Evolutionary conservation across 2,888 invertebrate species (phyloP).

Genomic region (Parascotia fuliginaria): DNA sequence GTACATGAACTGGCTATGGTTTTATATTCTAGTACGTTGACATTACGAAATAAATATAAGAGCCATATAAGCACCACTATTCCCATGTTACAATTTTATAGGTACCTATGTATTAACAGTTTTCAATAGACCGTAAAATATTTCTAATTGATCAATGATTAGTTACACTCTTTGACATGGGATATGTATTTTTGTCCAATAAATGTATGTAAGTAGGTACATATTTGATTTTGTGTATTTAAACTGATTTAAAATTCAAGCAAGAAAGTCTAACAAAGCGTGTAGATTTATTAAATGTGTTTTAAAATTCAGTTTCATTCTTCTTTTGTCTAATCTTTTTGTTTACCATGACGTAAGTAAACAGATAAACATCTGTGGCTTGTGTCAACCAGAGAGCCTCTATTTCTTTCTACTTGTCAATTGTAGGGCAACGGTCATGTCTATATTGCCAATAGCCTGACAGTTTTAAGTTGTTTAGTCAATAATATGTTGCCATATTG

Average conservation of each 20-base stretch:
- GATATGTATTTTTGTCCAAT: neutral
- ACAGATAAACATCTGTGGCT: neutral
- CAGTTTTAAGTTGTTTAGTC: too few species aligned
- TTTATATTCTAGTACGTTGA: too few species aligned
- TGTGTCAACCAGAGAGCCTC: slow-evolving; percentile 20
- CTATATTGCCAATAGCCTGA: slow-evolving; percentile 64
- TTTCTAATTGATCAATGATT: neutral
- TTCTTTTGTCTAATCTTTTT: neutral
- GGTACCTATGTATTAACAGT: too few species aligned
- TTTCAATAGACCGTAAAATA: too few species aligned
- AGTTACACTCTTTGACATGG: neutral
- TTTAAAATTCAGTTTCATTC: slow-evolving; percentile 30
- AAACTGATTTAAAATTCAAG: slow-evolving; percentile 2
- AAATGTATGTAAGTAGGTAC: neutral
- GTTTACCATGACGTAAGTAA: neutral
- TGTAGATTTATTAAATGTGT: slow-evolving; percentile 20
- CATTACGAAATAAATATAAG: too few species aligned
- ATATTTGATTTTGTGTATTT: neutral
- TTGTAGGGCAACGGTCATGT: slow-evolving; percentile 47
- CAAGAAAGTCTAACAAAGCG: slow-evolving; percentile 12
- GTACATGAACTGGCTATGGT: too few species aligned
- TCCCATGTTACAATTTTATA: too few species aligned
- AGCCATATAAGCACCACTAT: too few species aligned
- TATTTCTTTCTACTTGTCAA: slow-evolving; percentile 12
- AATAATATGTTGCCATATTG: too few species aligned